Percentiles rank a stretch among this genome's conserved stretches.
These are phyloP conservation scores for Pseudachorutes palmiensis DNA, from an alignment of 1,140 invertebrate genomes.

Conservation along the genomic window DNA sequence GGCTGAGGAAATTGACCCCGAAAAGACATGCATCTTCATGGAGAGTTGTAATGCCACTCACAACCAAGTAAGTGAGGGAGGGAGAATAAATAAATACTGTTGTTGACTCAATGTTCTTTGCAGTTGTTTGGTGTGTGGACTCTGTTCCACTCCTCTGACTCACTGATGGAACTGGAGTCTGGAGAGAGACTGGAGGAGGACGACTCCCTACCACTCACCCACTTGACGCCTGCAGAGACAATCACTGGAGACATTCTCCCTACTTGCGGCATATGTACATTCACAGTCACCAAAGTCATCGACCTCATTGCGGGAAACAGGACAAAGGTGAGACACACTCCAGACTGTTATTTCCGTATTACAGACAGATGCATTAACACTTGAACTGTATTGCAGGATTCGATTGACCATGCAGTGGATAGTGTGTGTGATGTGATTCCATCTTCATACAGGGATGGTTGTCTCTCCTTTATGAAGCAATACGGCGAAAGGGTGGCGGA, in stretches of 20 bases:
- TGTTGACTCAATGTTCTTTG: not conserved
- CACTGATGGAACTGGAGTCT: constrained; percentile 26
- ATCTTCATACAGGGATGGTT: constrained; percentile 51
- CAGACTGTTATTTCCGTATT: not conserved
- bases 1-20: constrained; percentile 58
- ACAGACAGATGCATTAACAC: not conserved
- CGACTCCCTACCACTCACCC: constrained; percentile 10
- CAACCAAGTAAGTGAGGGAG: not conserved
- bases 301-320: constrained; percentile 58
- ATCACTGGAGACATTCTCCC: constrained; percentile 27
- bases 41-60: constrained; percentile 41
- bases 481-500: constrained; percentile 68
- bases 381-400: constrained; percentile 46
- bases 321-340: constrained; percentile 52
- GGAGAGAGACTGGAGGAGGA: constrained; percentile 34
- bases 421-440: constrained; percentile 63
- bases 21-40: constrained; percentile 57
- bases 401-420: constrained; percentile 60
- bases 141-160: constrained; percentile 12
- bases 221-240: constrained; percentile 10
- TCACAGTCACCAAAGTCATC: constrained; percentile 55
- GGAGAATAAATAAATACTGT: constrained; percentile 7
- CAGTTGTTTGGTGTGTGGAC: constrained; percentile 14
- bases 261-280: constrained; percentile 67
- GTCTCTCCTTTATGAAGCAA: constrained; percentile 63